Percentiles rank a stretch among this genome's conserved stretches.
Conservation (phyloP, 2,113 vertebrate species). For the Castor canadensis region DNA sequence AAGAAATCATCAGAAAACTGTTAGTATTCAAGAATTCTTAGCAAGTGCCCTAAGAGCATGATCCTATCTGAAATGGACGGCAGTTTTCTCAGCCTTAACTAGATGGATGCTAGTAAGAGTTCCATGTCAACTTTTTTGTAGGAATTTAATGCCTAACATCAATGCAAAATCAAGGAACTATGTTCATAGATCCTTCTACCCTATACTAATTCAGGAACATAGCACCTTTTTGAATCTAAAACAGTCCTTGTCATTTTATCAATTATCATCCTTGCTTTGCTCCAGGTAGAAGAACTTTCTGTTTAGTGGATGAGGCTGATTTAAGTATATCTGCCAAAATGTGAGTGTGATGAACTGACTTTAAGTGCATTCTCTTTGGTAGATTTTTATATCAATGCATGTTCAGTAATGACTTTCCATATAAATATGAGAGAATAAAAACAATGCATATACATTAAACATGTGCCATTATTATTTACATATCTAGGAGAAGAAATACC, state of each 20-base stretch:
- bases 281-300: neutral
- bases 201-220: neutral
- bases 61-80: neutral
- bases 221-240: neutral
- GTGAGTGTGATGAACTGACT: neutral
- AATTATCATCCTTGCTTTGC: neutral
- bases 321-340: neutral
- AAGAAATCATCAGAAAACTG: neutral
- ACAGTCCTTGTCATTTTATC: neutral
- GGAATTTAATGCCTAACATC: conserved; percentile 75
- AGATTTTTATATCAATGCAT: neutral
- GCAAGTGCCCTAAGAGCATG: fast-evolving
- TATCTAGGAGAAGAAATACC: neutral
- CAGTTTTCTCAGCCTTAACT: conserved; percentile 60
- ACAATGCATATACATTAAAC: neutral
- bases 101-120: conserved; percentile 49
- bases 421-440: neutral
- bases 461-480: neutral
- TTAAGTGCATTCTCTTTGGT: neutral
- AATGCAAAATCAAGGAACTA: conserved; percentile 77
- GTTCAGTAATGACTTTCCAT: neutral
- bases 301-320: neutral
- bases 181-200: conserved; percentile 63
- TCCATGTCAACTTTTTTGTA: conserved; percentile 44
- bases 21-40: neutral